Evolutionary conservation across 2,888 invertebrate species (phyloP), one percentile per base, ranked within the genome.

Genomic region (Dichetophora obliterata): DNA sequence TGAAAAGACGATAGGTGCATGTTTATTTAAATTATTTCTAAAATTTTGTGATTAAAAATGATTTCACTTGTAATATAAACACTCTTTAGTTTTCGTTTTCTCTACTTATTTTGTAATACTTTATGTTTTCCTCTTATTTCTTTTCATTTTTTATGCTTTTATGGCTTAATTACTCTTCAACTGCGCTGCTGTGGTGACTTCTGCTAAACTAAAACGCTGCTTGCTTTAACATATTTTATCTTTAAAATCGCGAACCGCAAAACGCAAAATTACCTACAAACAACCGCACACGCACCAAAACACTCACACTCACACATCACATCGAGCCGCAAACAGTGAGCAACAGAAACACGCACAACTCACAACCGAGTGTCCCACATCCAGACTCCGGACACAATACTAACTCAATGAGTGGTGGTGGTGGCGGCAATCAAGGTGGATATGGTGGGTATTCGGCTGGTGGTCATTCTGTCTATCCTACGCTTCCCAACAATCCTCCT

Each of bases 401-500:
- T 65, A 75, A 66, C 75, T 48, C 73, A 74, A 68, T 77, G 70
- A 80, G 78, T 63, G 81, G 81, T 73, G 80, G 80, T 78, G 80
- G 79, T 78, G 82, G 82, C 78, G 82, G 82, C 78, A 83, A 79
- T 79, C 82, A 79, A 79, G 87, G 88, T 82, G 88, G 88, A 85
- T 87, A 86, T 81, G 86, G 88, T 86, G 88, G 87, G 82, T 87
- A 82, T 82, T 87, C 88, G 82, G 83, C 88, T 84, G 87, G 88
- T 78, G 89, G 89, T 54, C 88, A 88, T 77, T 82, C 83, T 79
- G 80, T 88, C 52, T 88, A 88, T 83, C 88, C 88, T 65, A 82
- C 84, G 52, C 83, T 88, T 34, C 88, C 82, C 27, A 80, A 77
- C 72, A 78, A 79, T 22, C 87, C 86, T 65, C 75, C 80, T 6